A percentile compares a stretch with the other conserved stretches of the same genome.
Evolutionary conservation across 2,113 vertebrate species (phyloP).

Genomic region (Diphyllodes magnificus): DNA sequence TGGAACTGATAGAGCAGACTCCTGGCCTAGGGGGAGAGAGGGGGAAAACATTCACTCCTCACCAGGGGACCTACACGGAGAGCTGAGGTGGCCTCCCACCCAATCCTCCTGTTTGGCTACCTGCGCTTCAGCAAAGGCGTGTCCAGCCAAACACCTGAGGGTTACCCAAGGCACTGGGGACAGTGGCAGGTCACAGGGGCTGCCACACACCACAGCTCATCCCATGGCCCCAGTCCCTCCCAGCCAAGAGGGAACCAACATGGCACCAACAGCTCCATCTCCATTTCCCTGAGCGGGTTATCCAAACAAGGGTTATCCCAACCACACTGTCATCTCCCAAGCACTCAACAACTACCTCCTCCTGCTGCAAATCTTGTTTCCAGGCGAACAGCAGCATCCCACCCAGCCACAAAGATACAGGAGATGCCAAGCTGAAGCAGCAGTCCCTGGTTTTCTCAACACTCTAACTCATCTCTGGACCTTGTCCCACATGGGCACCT

Average conservation of each 20-base stretch:
- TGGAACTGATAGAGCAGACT: conserved; percentile 97
- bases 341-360: background rate
- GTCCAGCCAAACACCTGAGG: background rate
- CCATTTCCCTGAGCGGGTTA: background rate
- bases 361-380: background rate
- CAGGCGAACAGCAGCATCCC: background rate
- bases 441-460: background rate
- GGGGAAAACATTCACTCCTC: background rate
- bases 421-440: background rate
- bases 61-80: fast-evolving
- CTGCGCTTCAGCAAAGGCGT: background rate
- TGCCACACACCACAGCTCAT: background rate
- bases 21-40: conserved; percentile 78
- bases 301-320: background rate
- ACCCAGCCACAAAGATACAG: background rate
- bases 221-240: background rate
- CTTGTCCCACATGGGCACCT: fast-evolving
- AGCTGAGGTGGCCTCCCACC: background rate
- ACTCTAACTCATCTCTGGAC: background rate
- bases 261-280: background rate
- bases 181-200: background rate
- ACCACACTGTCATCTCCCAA: background rate
- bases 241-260: fast-evolving
- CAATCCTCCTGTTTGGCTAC: background rate
- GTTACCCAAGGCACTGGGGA: background rate